Evolutionary conservation across 2,797 vertebrate genomes (phyloP).

Genomic region (Nasua narica): DNA sequence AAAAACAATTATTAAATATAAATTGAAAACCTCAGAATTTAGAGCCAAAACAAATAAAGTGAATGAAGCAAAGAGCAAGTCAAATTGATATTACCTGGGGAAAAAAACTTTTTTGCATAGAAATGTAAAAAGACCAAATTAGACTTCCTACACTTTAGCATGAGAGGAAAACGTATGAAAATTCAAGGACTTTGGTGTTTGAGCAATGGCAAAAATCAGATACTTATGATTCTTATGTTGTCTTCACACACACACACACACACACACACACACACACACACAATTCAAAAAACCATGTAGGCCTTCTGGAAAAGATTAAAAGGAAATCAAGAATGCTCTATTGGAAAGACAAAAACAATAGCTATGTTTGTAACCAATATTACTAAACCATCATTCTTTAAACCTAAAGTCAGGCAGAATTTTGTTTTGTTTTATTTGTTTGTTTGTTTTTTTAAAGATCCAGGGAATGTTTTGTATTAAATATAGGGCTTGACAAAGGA

Average conservation of each 20-base stretch:
- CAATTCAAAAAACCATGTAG: conserved; percentile 49
- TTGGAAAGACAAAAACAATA: conserved; percentile 80
- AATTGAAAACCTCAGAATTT: conserved; percentile 45
- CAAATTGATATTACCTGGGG: neutral
- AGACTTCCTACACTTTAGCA: conserved; percentile 12
- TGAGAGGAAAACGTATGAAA: conserved; percentile 8
- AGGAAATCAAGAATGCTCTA: conserved; percentile 78
- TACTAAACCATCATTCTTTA: conserved; percentile 73
- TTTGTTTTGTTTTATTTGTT: conserved; percentile 48
- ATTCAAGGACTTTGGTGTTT: conserved; percentile 53
- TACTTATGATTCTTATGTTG: conserved; percentile 71
- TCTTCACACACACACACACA: conserved; percentile 58
- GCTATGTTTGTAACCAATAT: conserved; percentile 79
- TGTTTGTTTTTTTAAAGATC: conserved; percentile 72
- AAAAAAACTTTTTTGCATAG: neutral
- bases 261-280: neutral
- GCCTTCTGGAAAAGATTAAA: conserved; percentile 83
- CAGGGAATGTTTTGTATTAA: conserved; percentile 77
- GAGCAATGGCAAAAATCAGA: conserved; percentile 69
- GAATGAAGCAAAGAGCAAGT: neutral
- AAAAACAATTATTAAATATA: conserved; percentile 48
- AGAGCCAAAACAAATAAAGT: conserved; percentile 25
- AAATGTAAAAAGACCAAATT: conserved; percentile 44
- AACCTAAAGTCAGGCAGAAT: conserved; percentile 68
- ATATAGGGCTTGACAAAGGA: conserved; percentile 64